Percentiles rank a stretch among this genome's conserved stretches.
Conservation (phyloP, 2,888 invertebrate species). For the Drosophila trichaetosa region DNA sequence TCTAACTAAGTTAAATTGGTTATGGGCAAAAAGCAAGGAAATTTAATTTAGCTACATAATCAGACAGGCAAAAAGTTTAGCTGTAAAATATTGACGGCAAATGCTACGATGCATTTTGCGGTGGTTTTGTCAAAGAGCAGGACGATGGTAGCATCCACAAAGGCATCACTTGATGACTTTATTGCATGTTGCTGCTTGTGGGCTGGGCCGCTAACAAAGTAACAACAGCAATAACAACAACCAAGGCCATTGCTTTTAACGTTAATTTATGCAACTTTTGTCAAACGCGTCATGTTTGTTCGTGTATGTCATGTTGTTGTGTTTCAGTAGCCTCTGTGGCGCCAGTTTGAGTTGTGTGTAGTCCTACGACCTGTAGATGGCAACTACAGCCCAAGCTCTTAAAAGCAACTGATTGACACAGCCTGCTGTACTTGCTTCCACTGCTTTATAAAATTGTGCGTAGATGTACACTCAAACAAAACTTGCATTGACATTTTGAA, state of each 20-base stretch:
- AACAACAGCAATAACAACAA: conserved; percentile 44
- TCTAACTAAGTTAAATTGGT: background rate
- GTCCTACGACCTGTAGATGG: conserved; percentile 8
- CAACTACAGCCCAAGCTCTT: conserved; percentile 22
- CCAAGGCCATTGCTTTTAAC: conserved; percentile 72
- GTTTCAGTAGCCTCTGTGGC: conserved; percentile 32
- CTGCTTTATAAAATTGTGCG: conserved; percentile 21
- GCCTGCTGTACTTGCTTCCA: conserved; percentile 26
- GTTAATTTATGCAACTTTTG: conserved; percentile 81
- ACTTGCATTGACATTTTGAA: background rate
- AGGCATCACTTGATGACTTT: conserved; percentile 75
- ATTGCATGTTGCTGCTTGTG: conserved; percentile 68
- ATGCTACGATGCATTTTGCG: conserved; percentile 48
- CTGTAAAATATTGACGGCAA: conserved; percentile 42
- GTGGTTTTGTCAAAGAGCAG: conserved; percentile 34
- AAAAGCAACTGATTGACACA: conserved; percentile 54
- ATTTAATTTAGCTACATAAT: conserved; percentile 47
- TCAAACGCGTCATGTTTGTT: conserved; percentile 65
- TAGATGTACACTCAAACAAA: conserved; percentile 8
- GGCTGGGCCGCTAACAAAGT: conserved; percentile 65
- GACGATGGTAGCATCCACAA: conserved; percentile 34
- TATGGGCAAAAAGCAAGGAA: conserved; percentile 26
- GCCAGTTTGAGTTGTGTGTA: conserved; percentile 24
- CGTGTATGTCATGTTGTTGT: conserved; percentile 43
- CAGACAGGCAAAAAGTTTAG: conserved; percentile 34